A percentile compares a stretch with the other conserved stretches of the same genome.
These are phyloP conservation scores for Polydrusus tereticollis DNA, from an alignment of 2,888 invertebrate species.

Conservation along the genomic window DNA sequence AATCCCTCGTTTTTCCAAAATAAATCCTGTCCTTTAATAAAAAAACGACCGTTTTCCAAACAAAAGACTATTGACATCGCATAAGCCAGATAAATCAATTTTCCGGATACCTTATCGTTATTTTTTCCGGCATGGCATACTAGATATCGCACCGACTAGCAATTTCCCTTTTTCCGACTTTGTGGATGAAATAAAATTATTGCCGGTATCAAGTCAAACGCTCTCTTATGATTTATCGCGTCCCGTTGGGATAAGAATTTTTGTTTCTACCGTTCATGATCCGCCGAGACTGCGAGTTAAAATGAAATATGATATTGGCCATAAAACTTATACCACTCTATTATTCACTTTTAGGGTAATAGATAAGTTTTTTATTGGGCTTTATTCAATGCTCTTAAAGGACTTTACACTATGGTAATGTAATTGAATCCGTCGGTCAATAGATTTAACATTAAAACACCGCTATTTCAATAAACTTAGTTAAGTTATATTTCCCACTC, in stretches of 20 bases:
- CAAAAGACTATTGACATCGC: neutral
- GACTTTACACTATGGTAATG: too few species aligned
- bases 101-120: conserved; percentile 38
- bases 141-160: conserved; percentile 39
- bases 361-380: conserved; percentile 13
- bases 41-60: neutral
- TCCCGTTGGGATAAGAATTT: conserved; percentile 43
- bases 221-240: conserved; percentile 41
- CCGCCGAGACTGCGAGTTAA: conserved; percentile 19
- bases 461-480: too few species aligned
- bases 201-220: conserved; percentile 48
- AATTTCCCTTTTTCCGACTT: conserved; percentile 45
- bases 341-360: conserved; percentile 8
- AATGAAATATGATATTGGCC: conserved; percentile 24
- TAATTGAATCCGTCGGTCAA: too few species aligned
- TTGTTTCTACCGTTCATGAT: conserved; percentile 32
- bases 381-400: conserved; percentile 2
- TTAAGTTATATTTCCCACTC: neutral
- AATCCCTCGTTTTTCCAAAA: too few species aligned
- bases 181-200: conserved; percentile 46
- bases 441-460: too few species aligned
- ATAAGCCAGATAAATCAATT: conserved; percentile 20
- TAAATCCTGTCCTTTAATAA: neutral
- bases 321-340: conserved; percentile 18
- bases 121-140: conserved; percentile 35